Evolutionary conservation across 2,113 vertebrate genomes (phyloP).

Genomic region (Etheostoma spectabile): DNA sequence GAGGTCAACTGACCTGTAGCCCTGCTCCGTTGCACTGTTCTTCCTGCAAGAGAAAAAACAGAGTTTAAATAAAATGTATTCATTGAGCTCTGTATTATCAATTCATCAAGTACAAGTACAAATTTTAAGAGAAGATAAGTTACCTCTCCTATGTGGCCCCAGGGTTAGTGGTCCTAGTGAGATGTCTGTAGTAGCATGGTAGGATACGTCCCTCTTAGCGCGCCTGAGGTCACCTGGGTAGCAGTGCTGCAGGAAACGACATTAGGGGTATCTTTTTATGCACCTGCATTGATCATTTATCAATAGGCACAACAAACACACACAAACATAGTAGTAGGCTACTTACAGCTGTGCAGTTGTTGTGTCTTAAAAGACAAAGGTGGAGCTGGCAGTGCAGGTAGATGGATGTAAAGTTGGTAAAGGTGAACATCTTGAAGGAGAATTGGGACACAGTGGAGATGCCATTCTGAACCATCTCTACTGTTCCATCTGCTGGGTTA

Average conservation of each 20-base stretch:
- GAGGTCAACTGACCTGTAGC: constrained; percentile 1
- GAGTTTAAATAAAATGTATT: neutral
- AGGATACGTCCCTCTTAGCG: constrained; percentile 28
- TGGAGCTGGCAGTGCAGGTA: constrained; percentile 79
- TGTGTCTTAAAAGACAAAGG: constrained; percentile 67
- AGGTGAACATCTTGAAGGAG: constrained; percentile 80
- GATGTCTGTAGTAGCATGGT: constrained; percentile 54
- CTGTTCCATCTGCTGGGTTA: constrained; percentile 65
- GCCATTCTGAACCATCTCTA: constrained; percentile 74
- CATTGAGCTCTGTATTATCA: neutral
- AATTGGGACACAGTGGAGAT: constrained; percentile 71
- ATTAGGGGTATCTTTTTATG: neutral
- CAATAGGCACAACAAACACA: neutral
- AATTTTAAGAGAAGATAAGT: neutral
- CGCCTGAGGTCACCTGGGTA: constrained; percentile 26
- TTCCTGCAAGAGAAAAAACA: constrained; percentile 3
- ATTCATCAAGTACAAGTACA: neutral
- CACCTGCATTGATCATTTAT: neutral
- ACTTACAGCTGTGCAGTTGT: constrained; percentile 72
- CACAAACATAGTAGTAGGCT: neutral
- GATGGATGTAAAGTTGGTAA: constrained; percentile 56
- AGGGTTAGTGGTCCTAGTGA: constrained; percentile 65
- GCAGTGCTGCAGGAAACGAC: constrained; percentile 63
- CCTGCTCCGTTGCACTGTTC: neutral
- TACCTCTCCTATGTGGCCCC: neutral